Evolutionary conservation across 2,797 vertebrate species (phyloP), one percentile per base, ranked within the genome.

Genomic region (Leptatherina wallacei): DNA sequence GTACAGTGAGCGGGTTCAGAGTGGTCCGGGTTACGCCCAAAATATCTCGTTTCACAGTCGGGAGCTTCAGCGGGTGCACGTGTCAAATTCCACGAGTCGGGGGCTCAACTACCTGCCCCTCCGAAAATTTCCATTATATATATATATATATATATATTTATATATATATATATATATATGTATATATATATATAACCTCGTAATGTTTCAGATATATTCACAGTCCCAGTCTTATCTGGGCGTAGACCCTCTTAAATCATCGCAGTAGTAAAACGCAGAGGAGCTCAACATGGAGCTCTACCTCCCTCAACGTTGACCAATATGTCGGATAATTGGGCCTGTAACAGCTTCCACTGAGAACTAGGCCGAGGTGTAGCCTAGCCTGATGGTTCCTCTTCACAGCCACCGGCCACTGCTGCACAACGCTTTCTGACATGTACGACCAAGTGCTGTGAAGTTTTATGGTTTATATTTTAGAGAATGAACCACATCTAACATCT

Each of bases 261-360:
- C 30, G 30, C 30, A 30, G 30, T 30, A 2, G 30, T 30, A n/a
- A 42, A 42, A 42, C 13, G 4, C 4, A 2, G 30, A 18, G 42
- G 42, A 44, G 52, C n/a, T 59, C 73, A 81, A 77, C 65, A 82
- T 83, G 89, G 75, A 60, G 77, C 69, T 69, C 61, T 3, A 49
- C 56, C 30, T 54, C 49, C 3, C 51, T 55, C 42, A 27, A 35
- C 6, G 42, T 63, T 72, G 75, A 68, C 79, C 75, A 89, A 88
- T 5, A 92, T 91, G 90, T 91, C 90, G 80, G 84, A 58, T 73
- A 56, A 32, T 71, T 8, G 29, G 89, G 90, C 91, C 90, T 85
- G 59, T 11, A 35, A 16, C 32, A 13, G 38, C 38, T 67, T 10
- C 71, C 2, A 16, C 33, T 29, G 51, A 58, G 0, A 69, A 20